A percentile compares a stretch with the other conserved stretches of the same genome.
Evolutionary conservation across 2,797 vertebrate species (phyloP).

Genomic region (Labroides dimidiatus): DNA sequence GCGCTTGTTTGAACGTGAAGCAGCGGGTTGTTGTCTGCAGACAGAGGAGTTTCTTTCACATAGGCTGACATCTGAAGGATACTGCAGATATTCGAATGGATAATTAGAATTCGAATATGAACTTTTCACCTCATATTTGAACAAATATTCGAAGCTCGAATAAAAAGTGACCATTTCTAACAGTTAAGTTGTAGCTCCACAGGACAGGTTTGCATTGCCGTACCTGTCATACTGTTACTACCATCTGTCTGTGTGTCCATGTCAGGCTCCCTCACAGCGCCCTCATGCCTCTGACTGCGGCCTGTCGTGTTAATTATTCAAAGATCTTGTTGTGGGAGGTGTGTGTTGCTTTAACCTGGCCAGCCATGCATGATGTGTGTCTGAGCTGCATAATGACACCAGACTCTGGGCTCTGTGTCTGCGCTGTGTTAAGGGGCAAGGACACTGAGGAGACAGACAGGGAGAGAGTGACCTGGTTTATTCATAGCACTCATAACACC

Average conservation of each 20-base stretch:
- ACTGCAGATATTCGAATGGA: no score
- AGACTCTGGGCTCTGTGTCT: slow-evolving; percentile 10
- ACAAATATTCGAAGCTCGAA: no score
- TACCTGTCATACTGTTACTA: slow-evolving; percentile 3
- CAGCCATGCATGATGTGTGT: slow-evolving; percentile 34
- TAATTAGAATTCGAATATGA: no score
- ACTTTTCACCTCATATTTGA: no score
- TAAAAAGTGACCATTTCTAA: neutral
- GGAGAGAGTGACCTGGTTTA: slow-evolving; percentile 41
- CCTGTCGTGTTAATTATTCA: slow-evolving; percentile 51
- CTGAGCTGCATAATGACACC: slow-evolving; percentile 34
- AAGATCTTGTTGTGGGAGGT: slow-evolving; percentile 13
- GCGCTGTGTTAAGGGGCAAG: slow-evolving; percentile 22
- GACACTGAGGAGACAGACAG: slow-evolving; percentile 5
- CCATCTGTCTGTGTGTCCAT: slow-evolving; percentile 9
- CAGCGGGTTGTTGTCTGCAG: no score
- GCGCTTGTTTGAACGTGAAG: no score
- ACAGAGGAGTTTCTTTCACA: no score
- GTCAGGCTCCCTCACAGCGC: neutral
- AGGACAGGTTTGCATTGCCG: neutral
- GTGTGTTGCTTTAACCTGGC: slow-evolving; percentile 43
- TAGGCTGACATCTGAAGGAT: no score
- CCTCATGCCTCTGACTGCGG: neutral
- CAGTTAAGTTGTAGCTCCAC: neutral
- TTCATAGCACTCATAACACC: slow-evolving; percentile 22